Base-by-base conservation (phyloP, 2,113 vertebrate genomes). In the Rhodinocichla rosea region DNA sequence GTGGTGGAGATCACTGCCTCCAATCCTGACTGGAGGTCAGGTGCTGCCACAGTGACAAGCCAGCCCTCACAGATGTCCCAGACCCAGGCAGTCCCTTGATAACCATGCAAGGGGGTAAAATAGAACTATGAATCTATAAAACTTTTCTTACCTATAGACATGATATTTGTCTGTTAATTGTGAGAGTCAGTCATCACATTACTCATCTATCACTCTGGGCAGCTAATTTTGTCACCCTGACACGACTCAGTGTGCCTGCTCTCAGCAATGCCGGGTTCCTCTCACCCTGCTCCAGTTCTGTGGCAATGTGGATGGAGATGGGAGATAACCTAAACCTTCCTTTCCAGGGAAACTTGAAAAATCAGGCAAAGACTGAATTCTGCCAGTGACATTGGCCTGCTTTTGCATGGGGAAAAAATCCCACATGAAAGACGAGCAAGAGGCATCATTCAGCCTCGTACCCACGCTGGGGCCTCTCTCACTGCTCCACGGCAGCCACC, bases 371-470 rank as follows among this genome's bases (percentile, higher is more conserved):
- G n/a, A 14, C 14, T 20, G 24, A 80, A 42, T 79, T 42, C 57
- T 82, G 52, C 33, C 45, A 13, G 20, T 33, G 68, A 50, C 0
- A 0, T 17, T 56, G 26, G 35, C 10, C 45, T 67, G 40, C 14
- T 89, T 77, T 69, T 62, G 16, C 1, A 0, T 18, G 32, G 35
- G 42, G 9, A 19, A 23, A 53, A 47, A 49, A 65, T n/a, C 35
- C 44, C 15, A 5, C 1, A 6, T 40, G 39, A 35, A 52, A 56
- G 73, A 68, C 15, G 26, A 71, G 55, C 11, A 45, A n/a, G 27
- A 67, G 68, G 16, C 12, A 15, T 59, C 0, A 0, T 35, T 76
- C 39, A 37, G 42, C 70, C 47, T 30, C 5, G 7, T 11, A 12
- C 20, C 7, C 47, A 40, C 5, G 10, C 6, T 7, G 30, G 44